Conservation (phyloP, 2,113 vertebrate genomes). For the Eulemur rufifrons region DNA sequence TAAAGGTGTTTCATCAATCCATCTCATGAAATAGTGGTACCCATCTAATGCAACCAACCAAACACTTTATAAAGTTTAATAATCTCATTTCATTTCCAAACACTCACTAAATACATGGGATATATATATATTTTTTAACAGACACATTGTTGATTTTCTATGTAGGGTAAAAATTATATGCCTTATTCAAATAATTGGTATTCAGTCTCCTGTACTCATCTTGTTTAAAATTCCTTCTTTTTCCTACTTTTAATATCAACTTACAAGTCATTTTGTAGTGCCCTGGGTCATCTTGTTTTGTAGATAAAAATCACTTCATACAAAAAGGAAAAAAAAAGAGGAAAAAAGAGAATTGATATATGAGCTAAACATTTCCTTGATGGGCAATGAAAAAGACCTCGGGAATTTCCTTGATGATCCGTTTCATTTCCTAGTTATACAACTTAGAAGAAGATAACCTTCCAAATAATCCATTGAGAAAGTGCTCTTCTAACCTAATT, state of each 20-base stretch:
- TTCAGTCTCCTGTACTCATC: constrained; percentile 73
- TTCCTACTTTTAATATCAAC: constrained; percentile 75
- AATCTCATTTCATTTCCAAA: constrained; percentile 71
- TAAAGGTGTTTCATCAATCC: constrained; percentile 78
- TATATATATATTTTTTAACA: constrained; percentile 39
- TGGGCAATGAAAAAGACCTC: constrained; percentile 32
- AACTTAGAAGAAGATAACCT: constrained; percentile 68
- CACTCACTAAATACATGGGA: constrained; percentile 56
- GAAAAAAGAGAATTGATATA: constrained; percentile 70
- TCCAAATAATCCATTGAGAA: constrained; percentile 65
- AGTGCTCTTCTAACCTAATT: constrained; percentile 59
- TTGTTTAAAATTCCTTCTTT: constrained; percentile 76
- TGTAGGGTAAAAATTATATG: not conserved
- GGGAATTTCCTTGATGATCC: constrained; percentile 74
- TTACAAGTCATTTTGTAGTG: constrained; percentile 75
- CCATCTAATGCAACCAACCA: constrained; percentile 51
- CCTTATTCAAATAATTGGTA: constrained; percentile 64
- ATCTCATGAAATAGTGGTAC: constrained; percentile 44
- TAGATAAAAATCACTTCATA: constrained; percentile 76
- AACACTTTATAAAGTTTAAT: constrained; percentile 66
- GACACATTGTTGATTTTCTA: constrained; percentile 46
- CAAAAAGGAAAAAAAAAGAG: not conserved
- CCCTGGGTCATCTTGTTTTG: constrained; percentile 59
- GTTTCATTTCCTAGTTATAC: constrained; percentile 76
- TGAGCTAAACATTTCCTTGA: constrained; percentile 70